Percentiles rank a stretch among this genome's conserved stretches.
phyloP scores from a whole-genome alignment of 1,140 invertebrate species.

The Drosophila lowei region DNA sequence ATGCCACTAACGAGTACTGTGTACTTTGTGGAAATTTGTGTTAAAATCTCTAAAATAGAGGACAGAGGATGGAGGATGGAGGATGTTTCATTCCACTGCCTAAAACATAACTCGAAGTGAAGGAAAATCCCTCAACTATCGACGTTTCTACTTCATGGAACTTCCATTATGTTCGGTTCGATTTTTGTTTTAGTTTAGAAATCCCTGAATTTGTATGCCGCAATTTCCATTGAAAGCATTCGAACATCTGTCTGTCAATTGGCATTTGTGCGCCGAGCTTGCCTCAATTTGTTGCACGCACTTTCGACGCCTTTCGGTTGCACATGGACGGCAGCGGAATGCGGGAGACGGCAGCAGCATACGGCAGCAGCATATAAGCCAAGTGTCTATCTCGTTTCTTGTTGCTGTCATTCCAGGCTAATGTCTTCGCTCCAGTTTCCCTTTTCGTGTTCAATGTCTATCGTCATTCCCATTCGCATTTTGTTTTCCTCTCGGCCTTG shows the following conservation, averaged over 20 bases:
- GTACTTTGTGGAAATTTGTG: neutral
- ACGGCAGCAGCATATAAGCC: conserved; percentile 52
- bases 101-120: no score
- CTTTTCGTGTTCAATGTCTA: conserved; percentile 79
- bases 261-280: conserved; percentile 50
- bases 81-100: no score
- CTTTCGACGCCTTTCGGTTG: conserved; percentile 47
- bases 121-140: no score
- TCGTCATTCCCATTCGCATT: conserved; percentile 58
- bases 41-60: neutral
- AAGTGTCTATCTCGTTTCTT: conserved; percentile 76
- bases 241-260: conserved; percentile 49
- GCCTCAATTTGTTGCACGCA: conserved; percentile 54
- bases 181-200: conserved; percentile 8
- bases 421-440: conserved; percentile 79
- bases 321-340: conserved; percentile 8
- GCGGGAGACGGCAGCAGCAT: conserved; percentile 3
- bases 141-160: no score
- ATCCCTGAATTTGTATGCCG: conserved; percentile 7
- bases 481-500: conserved; percentile 24
- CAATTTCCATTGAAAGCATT: conserved; percentile 32
- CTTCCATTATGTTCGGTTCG: neutral
- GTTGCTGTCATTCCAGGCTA: conserved; percentile 77
- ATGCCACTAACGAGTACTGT: conserved; percentile 10
- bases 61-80: no score